These are phyloP conservation scores for Phrynocephalus versicolor DNA, from an alignment of 2,113 vertebrate genomes.

Conservation along the genomic window DNA sequence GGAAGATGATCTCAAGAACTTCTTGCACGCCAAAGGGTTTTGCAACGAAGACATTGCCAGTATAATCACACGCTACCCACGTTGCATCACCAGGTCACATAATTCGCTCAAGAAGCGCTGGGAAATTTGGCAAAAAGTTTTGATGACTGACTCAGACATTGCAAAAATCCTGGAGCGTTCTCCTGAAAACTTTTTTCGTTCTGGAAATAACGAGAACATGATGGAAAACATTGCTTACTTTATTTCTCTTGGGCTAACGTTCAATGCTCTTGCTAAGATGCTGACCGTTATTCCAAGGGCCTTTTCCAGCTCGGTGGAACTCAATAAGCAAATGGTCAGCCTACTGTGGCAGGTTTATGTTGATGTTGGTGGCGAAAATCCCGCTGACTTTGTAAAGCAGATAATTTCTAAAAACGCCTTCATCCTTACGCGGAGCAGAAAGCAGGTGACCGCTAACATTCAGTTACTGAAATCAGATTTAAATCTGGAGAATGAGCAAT, in stretches of 20 bases:
- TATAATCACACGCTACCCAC: constrained; percentile 80
- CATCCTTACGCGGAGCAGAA: constrained; percentile 80
- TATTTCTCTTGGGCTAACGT: constrained; percentile 73
- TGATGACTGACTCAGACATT: constrained; percentile 74
- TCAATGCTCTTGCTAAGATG: constrained; percentile 73
- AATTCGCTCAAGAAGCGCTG: constrained; percentile 78
- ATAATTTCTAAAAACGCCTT: constrained; percentile 80
- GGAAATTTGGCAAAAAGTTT: constrained; percentile 80
- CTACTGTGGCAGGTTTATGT: constrained; percentile 68
- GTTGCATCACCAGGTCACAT: constrained; percentile 73
- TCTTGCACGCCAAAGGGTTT: constrained; percentile 79
- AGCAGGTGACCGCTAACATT: constrained; percentile 74
- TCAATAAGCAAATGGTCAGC: constrained; percentile 78
- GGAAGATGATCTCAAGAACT: constrained; percentile 72
- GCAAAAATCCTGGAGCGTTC: constrained; percentile 77
- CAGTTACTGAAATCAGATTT: constrained; percentile 71
- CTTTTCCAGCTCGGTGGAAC: constrained; percentile 80
- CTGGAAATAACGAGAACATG: constrained; percentile 75
- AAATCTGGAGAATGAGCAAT: constrained; percentile 63
- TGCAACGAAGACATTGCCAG: constrained; percentile 67
- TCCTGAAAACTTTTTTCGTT: constrained; percentile 83
- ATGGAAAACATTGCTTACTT: constrained; percentile 80
- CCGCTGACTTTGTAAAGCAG: constrained; percentile 68
- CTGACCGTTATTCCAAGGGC: constrained; percentile 77
- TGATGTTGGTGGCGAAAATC: constrained; percentile 67